phyloP scores from a whole-genome alignment of 2,888 invertebrate species.

The Drosophila austrosaltans region DNA sequence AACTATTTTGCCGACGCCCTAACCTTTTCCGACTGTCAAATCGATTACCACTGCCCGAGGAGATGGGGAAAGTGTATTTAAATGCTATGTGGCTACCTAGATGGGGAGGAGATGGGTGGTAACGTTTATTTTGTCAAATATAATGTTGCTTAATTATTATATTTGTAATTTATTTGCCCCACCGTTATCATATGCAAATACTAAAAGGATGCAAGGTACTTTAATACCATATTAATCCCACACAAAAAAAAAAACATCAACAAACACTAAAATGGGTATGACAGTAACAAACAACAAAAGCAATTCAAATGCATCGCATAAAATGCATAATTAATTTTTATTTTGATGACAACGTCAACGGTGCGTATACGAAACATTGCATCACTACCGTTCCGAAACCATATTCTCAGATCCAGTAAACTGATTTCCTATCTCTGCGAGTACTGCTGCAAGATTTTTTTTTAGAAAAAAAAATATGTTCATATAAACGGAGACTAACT shows the following conservation, averaged over 20 bases:
- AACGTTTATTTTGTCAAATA: constrained; percentile 75
- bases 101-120: not conserved
- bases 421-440: constrained; percentile 31
- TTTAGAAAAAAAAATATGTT: constrained; percentile 35
- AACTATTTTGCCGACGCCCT: constrained; percentile 36
- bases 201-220: constrained; percentile 61
- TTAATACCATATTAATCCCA: constrained; percentile 73
- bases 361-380: constrained; percentile 29
- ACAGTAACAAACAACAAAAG: constrained; percentile 71
- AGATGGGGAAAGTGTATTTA: not conserved
- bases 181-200: constrained; percentile 71
- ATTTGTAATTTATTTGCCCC: constrained; percentile 80
- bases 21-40: constrained; percentile 32
- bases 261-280: constrained; percentile 65
- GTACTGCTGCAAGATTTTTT: constrained; percentile 49
- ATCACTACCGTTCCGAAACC: not conserved
- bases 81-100: not conserved
- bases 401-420: not conserved
- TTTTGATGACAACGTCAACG: constrained; percentile 81
- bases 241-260: constrained; percentile 41
- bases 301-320: constrained; percentile 78
- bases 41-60: constrained; percentile 38
- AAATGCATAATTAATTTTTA: constrained; percentile 83
- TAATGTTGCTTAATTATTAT: constrained; percentile 81
- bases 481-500: not conserved